A percentile compares a stretch with the other conserved stretches of the same genome.
Evolutionary conservation across 2,888 invertebrate species (phyloP).

Genomic region (Philaethria dido): DNA sequence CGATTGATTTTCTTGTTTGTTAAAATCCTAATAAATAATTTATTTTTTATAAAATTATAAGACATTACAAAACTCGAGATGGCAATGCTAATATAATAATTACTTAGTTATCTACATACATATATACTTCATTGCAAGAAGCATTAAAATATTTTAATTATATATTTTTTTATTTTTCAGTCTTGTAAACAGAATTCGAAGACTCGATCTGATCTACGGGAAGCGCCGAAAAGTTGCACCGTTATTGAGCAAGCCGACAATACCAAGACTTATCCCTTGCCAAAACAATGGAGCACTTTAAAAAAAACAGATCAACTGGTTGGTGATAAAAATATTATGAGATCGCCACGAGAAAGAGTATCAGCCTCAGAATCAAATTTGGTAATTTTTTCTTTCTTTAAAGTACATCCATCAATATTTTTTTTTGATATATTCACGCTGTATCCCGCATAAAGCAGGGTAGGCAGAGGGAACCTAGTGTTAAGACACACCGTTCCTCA

Average conservation of each 20-base stretch:
- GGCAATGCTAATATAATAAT: neutral
- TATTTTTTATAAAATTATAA: neutral
- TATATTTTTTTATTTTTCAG: conserved; percentile 44
- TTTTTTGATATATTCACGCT: too few relatives aligned
- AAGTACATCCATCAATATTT: too few relatives aligned
- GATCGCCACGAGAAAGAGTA: conserved; percentile 48
- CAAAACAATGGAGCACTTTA: conserved; percentile 41
- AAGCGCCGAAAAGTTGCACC: conserved; percentile 44
- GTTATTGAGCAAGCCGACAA: conserved; percentile 56
- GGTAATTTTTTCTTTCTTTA: conserved; percentile 42
- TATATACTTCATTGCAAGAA: neutral
- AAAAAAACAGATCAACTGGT: conserved; percentile 38
- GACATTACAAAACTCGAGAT: conserved; percentile 4
- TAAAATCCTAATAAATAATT: too few relatives aligned
- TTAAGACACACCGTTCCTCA: too few relatives aligned
- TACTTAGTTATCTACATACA: neutral
- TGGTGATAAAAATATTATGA: conserved; percentile 39
- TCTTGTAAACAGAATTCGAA: conserved; percentile 47
- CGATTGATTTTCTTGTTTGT: too few relatives aligned
- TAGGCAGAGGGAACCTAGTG: too few relatives aligned
- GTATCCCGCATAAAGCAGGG: too few relatives aligned
- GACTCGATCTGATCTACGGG: conserved; percentile 47
- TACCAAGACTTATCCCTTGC: conserved; percentile 49
- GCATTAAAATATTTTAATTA: neutral
- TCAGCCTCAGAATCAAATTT: conserved; percentile 60